Evolutionary conservation across 2,888 invertebrate species (phyloP).

Genomic region (Heliconius ismenius): DNA sequence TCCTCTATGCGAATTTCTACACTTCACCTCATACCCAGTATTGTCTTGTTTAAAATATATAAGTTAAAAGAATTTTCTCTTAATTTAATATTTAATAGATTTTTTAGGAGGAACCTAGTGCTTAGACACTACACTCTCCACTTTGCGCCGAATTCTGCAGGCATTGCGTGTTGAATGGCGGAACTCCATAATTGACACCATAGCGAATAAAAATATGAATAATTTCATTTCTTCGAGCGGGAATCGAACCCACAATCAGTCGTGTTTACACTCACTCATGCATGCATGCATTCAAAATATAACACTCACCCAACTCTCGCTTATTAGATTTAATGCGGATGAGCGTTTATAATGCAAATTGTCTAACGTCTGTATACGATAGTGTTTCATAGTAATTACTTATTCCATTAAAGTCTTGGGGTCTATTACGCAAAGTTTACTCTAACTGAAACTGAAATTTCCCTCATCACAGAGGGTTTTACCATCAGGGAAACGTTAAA

Average conservation of each 20-base stretch:
- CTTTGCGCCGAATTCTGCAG: too few species aligned
- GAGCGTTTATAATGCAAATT: slow-evolving; percentile 5
- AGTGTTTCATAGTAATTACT: slow-evolving; percentile 31
- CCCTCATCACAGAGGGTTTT: slow-evolving; percentile 43
- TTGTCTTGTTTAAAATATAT: not conserved
- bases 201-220: too few species aligned
- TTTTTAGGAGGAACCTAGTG: too few species aligned
- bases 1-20: not conserved
- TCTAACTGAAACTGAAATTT: slow-evolving; percentile 42
- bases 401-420: slow-evolving; percentile 44
- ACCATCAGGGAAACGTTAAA: slow-evolving; percentile 44
- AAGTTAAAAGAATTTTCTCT: too few species aligned
- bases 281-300: not conserved
- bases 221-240: too few species aligned
- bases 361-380: not conserved
- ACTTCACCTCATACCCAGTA: not conserved
- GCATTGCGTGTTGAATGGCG: too few species aligned
- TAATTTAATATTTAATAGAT: too few species aligned
- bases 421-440: slow-evolving; percentile 44
- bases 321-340: not conserved
- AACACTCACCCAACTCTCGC: not conserved
- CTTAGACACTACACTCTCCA: too few species aligned
- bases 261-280: too few species aligned
- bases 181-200: too few species aligned
- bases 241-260: too few species aligned